A percentile compares a stretch with the other conserved stretches of the same genome.
These are phyloP conservation scores for Rhabdomys pumilio DNA, from an alignment of 2,797 vertebrate species.

Conservation along the genomic window DNA sequence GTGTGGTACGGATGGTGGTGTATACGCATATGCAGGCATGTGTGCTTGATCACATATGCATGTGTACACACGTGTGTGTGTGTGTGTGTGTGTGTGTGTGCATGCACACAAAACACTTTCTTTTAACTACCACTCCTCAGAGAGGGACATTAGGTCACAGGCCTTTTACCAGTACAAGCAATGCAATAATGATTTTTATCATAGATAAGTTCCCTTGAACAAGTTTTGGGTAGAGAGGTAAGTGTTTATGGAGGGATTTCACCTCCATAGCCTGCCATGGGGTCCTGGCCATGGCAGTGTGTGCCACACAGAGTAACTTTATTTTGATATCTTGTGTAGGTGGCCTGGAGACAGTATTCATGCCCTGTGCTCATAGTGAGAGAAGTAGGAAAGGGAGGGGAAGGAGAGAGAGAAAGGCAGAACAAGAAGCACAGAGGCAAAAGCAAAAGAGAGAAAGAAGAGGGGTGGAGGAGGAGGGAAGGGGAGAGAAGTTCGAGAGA, in stretches of 20 bases:
- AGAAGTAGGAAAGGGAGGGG: neutral
- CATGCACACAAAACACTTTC: neutral
- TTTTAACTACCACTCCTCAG: neutral
- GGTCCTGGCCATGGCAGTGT: neutral
- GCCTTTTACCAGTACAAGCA: neutral
- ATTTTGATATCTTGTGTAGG: neutral
- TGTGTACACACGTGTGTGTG: too few relatives aligned
- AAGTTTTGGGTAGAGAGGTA: neutral
- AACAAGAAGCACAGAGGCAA: neutral
- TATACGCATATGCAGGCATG: neutral
- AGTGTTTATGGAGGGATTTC: neutral
- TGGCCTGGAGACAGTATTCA: neutral
- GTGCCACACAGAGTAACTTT: neutral
- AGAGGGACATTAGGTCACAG: too few relatives aligned
- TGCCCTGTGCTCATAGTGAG: neutral
- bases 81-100: neutral
- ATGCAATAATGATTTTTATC: neutral
- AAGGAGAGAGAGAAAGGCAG: neutral
- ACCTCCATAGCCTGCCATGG: neutral
- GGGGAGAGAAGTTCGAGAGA: neutral
- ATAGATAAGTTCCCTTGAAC: too few relatives aligned
- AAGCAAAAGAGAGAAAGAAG: fast-evolving
- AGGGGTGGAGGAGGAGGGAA: too few relatives aligned
- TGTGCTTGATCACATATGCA: neutral
- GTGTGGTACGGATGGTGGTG: neutral